Evolutionary conservation across 37 sponge, comb jelly and placozoan genomes (phyloP).

Genomic region (Cliona cf. orientalis): DNA sequence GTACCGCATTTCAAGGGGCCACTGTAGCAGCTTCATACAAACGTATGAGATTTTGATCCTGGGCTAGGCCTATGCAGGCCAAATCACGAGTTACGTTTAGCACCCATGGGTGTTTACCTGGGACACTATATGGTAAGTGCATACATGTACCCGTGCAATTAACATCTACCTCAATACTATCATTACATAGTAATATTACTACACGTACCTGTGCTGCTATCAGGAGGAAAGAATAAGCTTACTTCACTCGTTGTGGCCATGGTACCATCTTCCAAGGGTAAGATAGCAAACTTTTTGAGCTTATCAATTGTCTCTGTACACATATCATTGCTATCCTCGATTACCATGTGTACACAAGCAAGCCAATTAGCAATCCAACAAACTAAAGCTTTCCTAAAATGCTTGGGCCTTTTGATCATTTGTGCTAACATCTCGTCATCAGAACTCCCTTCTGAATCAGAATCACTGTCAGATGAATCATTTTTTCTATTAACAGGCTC

Average conservation of each 20-base stretch:
- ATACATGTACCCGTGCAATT: background rate
- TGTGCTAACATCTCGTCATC: too few species aligned
- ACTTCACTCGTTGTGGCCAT: constrained; percentile 13
- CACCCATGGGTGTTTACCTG: too few species aligned
- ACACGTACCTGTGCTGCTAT: constrained; percentile 18
- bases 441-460: background rate
- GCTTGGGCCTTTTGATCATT: too few species aligned
- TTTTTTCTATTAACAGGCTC: too few species aligned
- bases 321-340: constrained; percentile 22
- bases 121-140: background rate
- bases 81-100: too few species aligned
- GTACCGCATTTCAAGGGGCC: too few species aligned
- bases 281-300: constrained; percentile 28
- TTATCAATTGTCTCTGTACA: constrained; percentile 2
- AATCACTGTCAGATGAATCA: background rate
- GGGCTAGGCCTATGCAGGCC: too few species aligned
- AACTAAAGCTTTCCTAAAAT: too few species aligned
- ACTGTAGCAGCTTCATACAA: too few species aligned
- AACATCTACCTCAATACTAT: background rate
- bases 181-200: too few species aligned
- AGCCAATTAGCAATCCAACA: constrained; percentile 68
- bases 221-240: constrained; percentile 55
- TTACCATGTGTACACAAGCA: constrained; percentile 50
- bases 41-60: too few species aligned
- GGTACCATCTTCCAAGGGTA: constrained; percentile 45